phyloP scores from a whole-genome alignment of 2,888 invertebrate genomes.

The Zygaena filipendulae region DNA sequence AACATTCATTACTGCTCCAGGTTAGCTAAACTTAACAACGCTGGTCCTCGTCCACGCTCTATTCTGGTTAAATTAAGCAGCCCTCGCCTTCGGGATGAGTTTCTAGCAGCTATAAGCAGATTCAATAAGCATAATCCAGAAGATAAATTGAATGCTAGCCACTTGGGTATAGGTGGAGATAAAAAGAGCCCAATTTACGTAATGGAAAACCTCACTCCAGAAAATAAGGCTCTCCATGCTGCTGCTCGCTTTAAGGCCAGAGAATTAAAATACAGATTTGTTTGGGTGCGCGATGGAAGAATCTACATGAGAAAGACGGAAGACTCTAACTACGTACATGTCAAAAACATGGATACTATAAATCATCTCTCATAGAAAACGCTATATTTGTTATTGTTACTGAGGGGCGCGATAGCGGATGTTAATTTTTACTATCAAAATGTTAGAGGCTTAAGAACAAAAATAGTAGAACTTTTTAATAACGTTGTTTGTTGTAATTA shows the following conservation, averaged over 20 bases:
- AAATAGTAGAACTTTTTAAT: no score
- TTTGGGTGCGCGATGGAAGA: neutral
- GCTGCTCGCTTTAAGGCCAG: neutral
- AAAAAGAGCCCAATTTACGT: no score
- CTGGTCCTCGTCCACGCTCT: conserved; percentile 12
- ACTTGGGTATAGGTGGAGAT: conserved; percentile 5
- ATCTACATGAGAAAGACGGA: conserved; percentile 9
- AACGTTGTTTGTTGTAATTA: neutral
- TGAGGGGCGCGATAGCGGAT: no score
- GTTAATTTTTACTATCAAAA: no score
- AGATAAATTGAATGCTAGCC: conserved; percentile 7
- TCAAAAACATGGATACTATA: no score
- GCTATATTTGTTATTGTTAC: no score
- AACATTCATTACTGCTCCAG: conserved; percentile 15
- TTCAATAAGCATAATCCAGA: conserved; percentile 10
- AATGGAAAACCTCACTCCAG: no score
- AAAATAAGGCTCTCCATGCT: no score
- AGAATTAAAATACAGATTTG: neutral
- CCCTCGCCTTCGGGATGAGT: conserved; percentile 8
- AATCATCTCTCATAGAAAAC: no score
- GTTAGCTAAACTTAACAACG: conserved; percentile 12
- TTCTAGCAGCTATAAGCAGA: conserved; percentile 10
- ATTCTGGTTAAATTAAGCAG: conserved; percentile 16
- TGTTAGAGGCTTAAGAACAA: no score
- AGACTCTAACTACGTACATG: no score